Conservation (phyloP, 2,113 vertebrate genomes). For the Propithecus coquereli region DNA sequence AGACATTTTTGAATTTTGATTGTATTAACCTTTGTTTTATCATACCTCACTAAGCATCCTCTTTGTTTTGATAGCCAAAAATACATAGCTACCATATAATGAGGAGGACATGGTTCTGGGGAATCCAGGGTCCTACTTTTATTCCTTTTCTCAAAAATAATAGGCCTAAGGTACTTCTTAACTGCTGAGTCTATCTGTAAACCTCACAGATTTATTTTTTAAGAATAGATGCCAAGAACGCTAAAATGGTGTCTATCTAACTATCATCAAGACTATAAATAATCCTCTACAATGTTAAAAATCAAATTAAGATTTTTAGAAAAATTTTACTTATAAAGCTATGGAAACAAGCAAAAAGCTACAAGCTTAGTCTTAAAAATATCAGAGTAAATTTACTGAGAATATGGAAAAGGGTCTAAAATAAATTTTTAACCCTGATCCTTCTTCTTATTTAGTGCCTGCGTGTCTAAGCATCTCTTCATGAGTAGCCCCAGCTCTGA, state of each 20-base stretch:
- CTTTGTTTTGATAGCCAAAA: neutral
- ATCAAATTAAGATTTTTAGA: neutral
- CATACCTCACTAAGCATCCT: neutral
- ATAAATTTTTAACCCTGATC: neutral
- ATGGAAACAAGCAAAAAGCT: neutral
- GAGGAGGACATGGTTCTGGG: neutral
- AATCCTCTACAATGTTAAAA: slow-evolving; percentile 11
- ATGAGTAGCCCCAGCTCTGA: neutral
- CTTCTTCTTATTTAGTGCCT: neutral
- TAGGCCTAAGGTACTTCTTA: neutral
- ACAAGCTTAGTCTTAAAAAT: neutral
- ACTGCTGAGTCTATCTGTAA: neutral
- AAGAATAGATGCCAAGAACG: slow-evolving; percentile 14
- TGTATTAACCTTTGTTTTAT: neutral
- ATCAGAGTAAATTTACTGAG: neutral
- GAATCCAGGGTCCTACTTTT: neutral
- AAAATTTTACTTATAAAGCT: neutral
- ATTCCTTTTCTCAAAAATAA: slow-evolving; percentile 41
- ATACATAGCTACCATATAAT: neutral
- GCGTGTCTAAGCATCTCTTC: neutral
- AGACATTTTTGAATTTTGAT: neutral
- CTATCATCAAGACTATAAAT: slow-evolving; percentile 22
- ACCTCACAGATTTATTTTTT: neutral
- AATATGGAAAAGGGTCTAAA: neutral
- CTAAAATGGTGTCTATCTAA: neutral